These are phyloP conservation scores for Cantharis nigra DNA, from an alignment of 2,888 invertebrate species.

Conservation along the genomic window DNA sequence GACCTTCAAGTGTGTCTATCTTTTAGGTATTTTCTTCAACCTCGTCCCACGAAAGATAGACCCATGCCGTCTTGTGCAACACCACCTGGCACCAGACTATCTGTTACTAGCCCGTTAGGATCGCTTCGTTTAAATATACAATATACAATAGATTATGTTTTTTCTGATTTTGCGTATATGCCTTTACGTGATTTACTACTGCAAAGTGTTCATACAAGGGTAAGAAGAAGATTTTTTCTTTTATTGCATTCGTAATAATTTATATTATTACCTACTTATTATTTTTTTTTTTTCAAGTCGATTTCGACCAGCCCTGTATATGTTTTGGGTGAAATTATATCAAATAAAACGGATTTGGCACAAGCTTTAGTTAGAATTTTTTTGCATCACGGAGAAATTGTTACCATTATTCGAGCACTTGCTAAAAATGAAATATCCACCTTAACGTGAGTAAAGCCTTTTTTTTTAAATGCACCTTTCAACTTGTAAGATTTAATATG, in stretches of 20 bases:
- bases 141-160: constrained; percentile 89
- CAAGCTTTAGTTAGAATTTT: constrained; percentile 87
- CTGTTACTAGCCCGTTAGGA: constrained; percentile 71
- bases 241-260: not conserved
- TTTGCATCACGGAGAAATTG: constrained; percentile 83
- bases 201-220: constrained; percentile 70
- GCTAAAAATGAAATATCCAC: constrained; percentile 90
- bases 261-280: not conserved
- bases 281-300: constrained; percentile 60
- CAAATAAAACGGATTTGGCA: constrained; percentile 86
- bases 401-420: constrained; percentile 79
- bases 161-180: constrained; percentile 80
- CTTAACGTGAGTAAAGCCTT: constrained; percentile 72
- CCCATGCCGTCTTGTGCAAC: constrained; percentile 69
- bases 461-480: not conserved
- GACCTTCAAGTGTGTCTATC: not conserved
- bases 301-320: constrained; percentile 81
- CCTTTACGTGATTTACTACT: constrained; percentile 77
- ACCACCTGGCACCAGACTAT: constrained; percentile 74
- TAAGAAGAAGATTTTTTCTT: constrained; percentile 43
- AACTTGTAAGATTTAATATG: too few relatives aligned
- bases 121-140: constrained; percentile 84
- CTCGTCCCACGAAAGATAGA: constrained; percentile 67
- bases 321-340: constrained; percentile 83
- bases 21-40: constrained; percentile 76